Conservation (phyloP, 1,140 invertebrate species). For the Neodiprion lecontei region DNA sequence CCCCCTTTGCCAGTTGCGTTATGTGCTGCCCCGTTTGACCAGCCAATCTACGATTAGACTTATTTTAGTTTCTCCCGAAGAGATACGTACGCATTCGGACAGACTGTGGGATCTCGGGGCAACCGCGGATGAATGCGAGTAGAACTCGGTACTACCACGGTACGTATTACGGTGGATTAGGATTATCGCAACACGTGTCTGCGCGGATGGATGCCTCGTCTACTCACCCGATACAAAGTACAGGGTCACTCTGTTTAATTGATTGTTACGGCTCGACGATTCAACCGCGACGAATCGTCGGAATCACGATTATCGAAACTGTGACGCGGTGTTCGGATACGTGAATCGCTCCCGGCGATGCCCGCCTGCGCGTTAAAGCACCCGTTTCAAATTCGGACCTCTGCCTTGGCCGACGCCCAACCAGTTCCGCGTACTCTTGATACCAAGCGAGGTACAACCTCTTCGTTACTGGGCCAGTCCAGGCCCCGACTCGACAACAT, state of each 20-base stretch:
- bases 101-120: not conserved
- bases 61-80: not conserved
- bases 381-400: not conserved
- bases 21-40: too few species aligned
- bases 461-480: too few species aligned
- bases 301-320: slow-evolving; percentile 3
- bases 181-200: not conserved
- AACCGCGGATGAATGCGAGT: not conserved
- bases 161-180: not conserved
- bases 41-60: not conserved
- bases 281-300: not conserved
- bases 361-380: not conserved
- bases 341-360: not conserved
- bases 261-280: not conserved
- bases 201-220: too few species aligned
- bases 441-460: too few species aligned
- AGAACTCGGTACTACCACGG: not conserved
- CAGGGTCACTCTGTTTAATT: not conserved
- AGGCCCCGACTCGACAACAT: too few species aligned
- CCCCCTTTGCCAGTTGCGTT: not conserved
- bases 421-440: too few species aligned
- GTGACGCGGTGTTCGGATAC: not conserved
- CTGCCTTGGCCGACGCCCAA: too few species aligned
- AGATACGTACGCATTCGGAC: not conserved
- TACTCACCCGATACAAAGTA: not conserved